Conservation (phyloP, 2,113 vertebrate species). For the Gobiocypris rarus region DNA sequence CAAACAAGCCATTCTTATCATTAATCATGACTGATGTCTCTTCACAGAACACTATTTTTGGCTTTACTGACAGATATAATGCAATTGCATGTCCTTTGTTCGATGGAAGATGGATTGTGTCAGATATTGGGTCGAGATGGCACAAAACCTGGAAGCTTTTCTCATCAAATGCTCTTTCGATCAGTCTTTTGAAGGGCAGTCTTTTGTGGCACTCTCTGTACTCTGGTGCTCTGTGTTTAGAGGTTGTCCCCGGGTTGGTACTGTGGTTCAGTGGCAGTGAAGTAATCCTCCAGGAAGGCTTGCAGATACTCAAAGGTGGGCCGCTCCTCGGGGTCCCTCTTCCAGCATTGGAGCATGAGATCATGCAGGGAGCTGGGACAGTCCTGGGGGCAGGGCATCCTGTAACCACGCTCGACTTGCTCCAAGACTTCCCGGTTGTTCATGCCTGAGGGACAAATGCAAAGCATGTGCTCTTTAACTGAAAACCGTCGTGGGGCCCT, state of each 20-base stretch:
- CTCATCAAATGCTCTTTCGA: slow-evolving; percentile 40
- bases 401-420: slow-evolving; percentile 97
- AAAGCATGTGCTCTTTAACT: neutral
- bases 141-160: slow-evolving; percentile 56
- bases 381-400: slow-evolving; percentile 99
- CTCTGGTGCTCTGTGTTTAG: slow-evolving; percentile 72
- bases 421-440: slow-evolving; percentile 99
- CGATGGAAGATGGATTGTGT: slow-evolving; percentile 54
- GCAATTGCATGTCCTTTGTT: slow-evolving; percentile 38
- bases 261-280: slow-evolving; percentile 99
- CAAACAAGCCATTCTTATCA: slow-evolving; percentile 81
- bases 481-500: neutral
- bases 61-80: slow-evolving; percentile 37
- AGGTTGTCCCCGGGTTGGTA: slow-evolving; percentile 99
- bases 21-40: slow-evolving; percentile 51
- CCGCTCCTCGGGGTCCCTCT: slow-evolving; percentile 97
- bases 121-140: slow-evolving; percentile 49
- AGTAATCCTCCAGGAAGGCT: slow-evolving; percentile 99
- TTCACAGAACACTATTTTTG: slow-evolving; percentile 42
- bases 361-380: slow-evolving; percentile 97
- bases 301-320: slow-evolving; percentile 99
- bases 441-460: slow-evolving; percentile 82
- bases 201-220: slow-evolving; percentile 12
- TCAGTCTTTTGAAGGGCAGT: slow-evolving; percentile 42
- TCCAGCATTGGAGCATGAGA: slow-evolving; percentile 99